These are phyloP conservation scores for Mimumesa dahlbomi DNA, from an alignment of 2,888 invertebrate genomes.

Conservation along the genomic window DNA sequence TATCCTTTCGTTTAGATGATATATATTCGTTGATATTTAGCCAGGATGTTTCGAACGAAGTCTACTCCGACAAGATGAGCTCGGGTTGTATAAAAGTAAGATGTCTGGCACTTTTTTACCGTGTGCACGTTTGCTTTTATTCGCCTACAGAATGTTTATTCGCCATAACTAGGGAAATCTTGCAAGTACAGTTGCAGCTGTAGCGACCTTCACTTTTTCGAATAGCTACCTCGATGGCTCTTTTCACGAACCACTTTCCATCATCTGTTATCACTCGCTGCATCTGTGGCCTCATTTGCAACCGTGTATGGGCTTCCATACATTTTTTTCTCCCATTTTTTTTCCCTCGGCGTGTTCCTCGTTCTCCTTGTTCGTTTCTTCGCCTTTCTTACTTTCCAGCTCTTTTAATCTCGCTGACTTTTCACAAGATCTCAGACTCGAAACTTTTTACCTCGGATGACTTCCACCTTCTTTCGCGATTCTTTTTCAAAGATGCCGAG, in stretches of 20 bases:
- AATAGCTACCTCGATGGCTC: constrained; percentile 68
- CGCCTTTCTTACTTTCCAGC: constrained; percentile 34
- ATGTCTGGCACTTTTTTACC: not conserved
- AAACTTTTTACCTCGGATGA: constrained; percentile 26
- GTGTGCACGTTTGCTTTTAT: constrained; percentile 13
- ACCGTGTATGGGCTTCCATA: constrained; percentile 68
- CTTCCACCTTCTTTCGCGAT: not conserved
- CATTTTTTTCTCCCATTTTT: constrained; percentile 37
- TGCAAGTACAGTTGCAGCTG: constrained; percentile 30
- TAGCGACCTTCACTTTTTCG: constrained; percentile 38
- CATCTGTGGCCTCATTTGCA: constrained; percentile 77
- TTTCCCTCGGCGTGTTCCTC: constrained; percentile 19
- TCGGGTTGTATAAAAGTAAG: not conserved
- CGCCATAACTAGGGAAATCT: constrained; percentile 34
- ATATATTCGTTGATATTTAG: no score
- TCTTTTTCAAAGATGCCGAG: constrained; percentile 10
- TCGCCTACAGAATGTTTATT: constrained; percentile 44
- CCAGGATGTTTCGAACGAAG: no score
- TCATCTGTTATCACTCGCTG: constrained; percentile 72
- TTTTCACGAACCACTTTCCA: constrained; percentile 75
- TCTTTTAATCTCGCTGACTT: constrained; percentile 45
- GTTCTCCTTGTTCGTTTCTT: constrained; percentile 49
- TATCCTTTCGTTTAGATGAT: no score
- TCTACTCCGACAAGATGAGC: no score
- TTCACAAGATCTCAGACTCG: constrained; percentile 15